Evolutionary conservation across 2,797 vertebrate genomes (phyloP).

Genomic region (Delichon dasypus): DNA sequence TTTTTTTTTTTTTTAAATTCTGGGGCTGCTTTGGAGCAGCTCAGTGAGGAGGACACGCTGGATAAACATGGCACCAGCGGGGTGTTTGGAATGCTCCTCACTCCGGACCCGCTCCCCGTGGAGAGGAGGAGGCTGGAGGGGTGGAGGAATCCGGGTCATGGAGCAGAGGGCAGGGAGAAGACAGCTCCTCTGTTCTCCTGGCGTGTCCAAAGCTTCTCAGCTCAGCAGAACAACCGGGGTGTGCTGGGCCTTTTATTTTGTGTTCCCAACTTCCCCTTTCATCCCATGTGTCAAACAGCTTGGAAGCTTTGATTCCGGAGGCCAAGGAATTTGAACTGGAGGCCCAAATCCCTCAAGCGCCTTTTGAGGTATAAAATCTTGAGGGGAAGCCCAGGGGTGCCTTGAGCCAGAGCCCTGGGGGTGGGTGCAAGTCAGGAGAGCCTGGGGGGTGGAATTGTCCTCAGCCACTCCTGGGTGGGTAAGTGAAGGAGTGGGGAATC

Average conservation of each 20-base stretch:
- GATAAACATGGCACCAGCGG: slow-evolving; percentile 73
- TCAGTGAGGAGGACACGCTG: slow-evolving; percentile 59
- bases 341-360: not conserved
- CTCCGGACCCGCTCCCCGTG: slow-evolving; percentile 25
- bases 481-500: not conserved
- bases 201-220: slow-evolving; percentile 51
- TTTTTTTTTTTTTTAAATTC: not conserved
- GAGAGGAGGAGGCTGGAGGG: slow-evolving; percentile 47
- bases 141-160: slow-evolving; percentile 46
- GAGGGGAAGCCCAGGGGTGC: not conserved
- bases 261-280: slow-evolving; percentile 21
- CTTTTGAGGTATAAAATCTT: not conserved
- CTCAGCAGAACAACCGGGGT: slow-evolving; percentile 33
- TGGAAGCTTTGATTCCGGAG: slow-evolving; percentile 21
- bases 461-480: not conserved
- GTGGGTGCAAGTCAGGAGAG: not conserved
- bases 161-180: slow-evolving; percentile 58
- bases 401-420: not conserved
- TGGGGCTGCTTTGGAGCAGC: slow-evolving; percentile 39
- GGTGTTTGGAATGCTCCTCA: slow-evolving; percentile 75
- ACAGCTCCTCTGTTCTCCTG: slow-evolving; percentile 40
- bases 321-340: slow-evolving; percentile 25
- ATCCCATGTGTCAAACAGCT: slow-evolving; percentile 57
- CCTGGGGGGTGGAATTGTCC: not conserved
- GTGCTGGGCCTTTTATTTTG: not conserved